These are phyloP conservation scores for Trimorus sp. DNA, from an alignment of 2,888 invertebrate species.

Conservation along the genomic window DNA sequence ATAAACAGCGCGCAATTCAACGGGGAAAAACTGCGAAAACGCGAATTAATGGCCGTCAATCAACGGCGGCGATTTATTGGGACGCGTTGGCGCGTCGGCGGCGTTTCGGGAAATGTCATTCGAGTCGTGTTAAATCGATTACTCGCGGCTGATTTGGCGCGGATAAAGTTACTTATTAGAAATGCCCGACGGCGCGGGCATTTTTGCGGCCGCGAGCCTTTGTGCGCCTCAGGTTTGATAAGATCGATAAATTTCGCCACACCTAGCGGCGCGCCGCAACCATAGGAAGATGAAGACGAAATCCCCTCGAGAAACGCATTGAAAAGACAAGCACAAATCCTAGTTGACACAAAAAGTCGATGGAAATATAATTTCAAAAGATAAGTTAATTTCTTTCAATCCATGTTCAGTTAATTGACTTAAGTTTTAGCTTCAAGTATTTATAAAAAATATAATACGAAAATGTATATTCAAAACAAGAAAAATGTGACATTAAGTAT, in stretches of 20 bases:
- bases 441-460: no score
- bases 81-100: slow-evolving; percentile 21
- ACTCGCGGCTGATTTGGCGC: not conserved
- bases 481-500: no score
- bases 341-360: slow-evolving; percentile 91
- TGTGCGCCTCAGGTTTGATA: slow-evolving; percentile 4
- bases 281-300: slow-evolving; percentile 91
- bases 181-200: not conserved
- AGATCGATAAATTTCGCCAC: slow-evolving; percentile 24
- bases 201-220: not conserved
- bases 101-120: slow-evolving; percentile 24
- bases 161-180: slow-evolving; percentile 18
- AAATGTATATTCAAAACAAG: no score
- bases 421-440: no score
- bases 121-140: slow-evolving; percentile 19
- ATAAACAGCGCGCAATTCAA: not conserved
- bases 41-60: slow-evolving; percentile 18
- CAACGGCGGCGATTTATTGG: not conserved
- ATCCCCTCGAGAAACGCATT: slow-evolving; percentile 90
- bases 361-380: slow-evolving; percentile 84
- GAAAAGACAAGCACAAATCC: slow-evolving; percentile 91
- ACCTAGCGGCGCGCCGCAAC: slow-evolving; percentile 64
- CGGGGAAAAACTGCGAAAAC: slow-evolving; percentile 13
- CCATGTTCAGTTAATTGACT: no score
- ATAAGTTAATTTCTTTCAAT: slow-evolving; percentile 69